Evolutionary conservation across 2,113 vertebrate species (phyloP), one percentile per base, ranked within the genome.

Genomic region (Brachyhypopomus occidentalis): DNA sequence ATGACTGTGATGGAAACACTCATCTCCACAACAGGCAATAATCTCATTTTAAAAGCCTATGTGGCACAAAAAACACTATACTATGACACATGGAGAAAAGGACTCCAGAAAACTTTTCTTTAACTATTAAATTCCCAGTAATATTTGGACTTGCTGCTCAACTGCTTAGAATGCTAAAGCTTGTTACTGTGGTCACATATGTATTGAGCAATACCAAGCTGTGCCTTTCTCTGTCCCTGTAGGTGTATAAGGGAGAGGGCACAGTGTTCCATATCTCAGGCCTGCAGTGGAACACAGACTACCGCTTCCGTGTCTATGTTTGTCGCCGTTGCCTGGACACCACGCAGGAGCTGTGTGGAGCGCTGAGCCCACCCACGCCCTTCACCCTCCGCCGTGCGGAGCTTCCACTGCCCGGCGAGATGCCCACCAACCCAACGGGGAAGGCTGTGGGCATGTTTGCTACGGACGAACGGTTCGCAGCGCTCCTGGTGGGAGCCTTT

Each of bases 161-260:
- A 7, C 38, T 7, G 38, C 3, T 4, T 3, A 38, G 3, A 38
- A 38, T 38, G 38, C 3, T 38, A 7, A 38, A 38, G 38, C 38
- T 38, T 38, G 38, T 38, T 1, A 48, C 41, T 48, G 11, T 48
- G 41, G 41, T 8, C 1, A 11, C 1, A 11, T 52, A 52, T 52
- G 45, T 52, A 52, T 11, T 52, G 12, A 52, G 12, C 12, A 14
- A 11, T 11, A 14, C 45, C 45, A 52, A 52, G 52, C 38, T 2
- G 36, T 56, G 36, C 16, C 71, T 75, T 36, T 2, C 64, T 60
- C 80, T 63, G 64, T 55, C 56, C n/a, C 4, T 74, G 70, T 88
- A 99, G 97, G 95, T 98, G 52, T 99, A 97, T 90, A 99, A 98
- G 89, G 97, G 97, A 90, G 96, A 98, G 82, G 96, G 97, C 52